These are phyloP conservation scores for Temnothorax ravouxi DNA, from an alignment of 2,888 invertebrate genomes.

Conservation along the genomic window DNA sequence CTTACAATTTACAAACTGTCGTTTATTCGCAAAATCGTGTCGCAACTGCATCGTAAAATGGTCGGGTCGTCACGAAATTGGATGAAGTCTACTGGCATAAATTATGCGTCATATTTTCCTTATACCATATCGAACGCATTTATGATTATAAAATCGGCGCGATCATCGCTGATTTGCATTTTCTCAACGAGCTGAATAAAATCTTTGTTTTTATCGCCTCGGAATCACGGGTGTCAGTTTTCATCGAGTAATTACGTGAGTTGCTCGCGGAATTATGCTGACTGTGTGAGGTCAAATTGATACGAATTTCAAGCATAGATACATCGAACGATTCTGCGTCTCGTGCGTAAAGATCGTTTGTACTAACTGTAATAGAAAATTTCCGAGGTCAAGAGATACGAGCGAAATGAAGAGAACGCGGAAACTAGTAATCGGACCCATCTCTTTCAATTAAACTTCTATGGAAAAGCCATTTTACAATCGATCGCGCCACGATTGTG, in stretches of 20 bases:
- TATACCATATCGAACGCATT: background rate
- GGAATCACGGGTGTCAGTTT: background rate
- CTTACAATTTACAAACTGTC: slow-evolving; percentile 56
- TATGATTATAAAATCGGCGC: background rate
- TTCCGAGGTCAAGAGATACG: background rate
- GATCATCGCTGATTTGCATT: background rate
- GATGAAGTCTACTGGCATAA: background rate
- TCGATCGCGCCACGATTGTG: slow-evolving; percentile 63
- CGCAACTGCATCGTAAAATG: slow-evolving; percentile 56
- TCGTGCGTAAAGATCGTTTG: background rate
- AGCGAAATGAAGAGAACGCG: background rate
- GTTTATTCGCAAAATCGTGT: slow-evolving; percentile 29
- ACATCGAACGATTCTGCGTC: background rate
- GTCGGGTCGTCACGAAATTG: background rate
- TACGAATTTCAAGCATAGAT: background rate
- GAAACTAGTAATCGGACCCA: background rate
- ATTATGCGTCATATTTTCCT: background rate
- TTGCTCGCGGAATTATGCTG: slow-evolving; percentile 11
- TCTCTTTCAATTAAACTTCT: slow-evolving; percentile 1
- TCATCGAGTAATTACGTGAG: background rate
- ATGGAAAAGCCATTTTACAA: slow-evolving; percentile 36
- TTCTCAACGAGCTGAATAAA: slow-evolving; percentile 22
- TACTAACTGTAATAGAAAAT: background rate
- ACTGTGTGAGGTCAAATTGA: background rate
- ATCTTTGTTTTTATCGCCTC: slow-evolving; percentile 9